These are phyloP conservation scores for Callocephalon fimbriatum DNA, from an alignment of 2,113 vertebrate genomes.

Conservation along the genomic window DNA sequence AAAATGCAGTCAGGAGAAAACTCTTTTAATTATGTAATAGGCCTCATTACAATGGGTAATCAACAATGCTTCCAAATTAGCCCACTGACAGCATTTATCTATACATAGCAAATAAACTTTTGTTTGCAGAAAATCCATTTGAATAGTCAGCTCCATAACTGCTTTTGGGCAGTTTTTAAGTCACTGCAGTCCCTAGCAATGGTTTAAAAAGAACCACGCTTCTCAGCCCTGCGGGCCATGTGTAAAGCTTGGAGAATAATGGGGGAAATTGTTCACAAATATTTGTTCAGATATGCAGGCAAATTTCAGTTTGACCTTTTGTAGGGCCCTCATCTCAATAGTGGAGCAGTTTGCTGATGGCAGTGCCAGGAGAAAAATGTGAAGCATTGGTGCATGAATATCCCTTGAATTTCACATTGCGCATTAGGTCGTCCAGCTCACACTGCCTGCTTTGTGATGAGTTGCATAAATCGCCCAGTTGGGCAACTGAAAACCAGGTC, in stretches of 20 bases:
- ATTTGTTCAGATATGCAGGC: slow-evolving; percentile 43
- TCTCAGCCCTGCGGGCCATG: not conserved
- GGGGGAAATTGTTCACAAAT: slow-evolving; percentile 28
- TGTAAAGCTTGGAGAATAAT: not conserved
- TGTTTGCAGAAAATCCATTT: slow-evolving; percentile 66
- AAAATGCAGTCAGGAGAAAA: slow-evolving; percentile 75
- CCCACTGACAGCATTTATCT: slow-evolving; percentile 70
- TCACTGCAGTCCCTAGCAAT: not conserved
- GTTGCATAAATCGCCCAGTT: not conserved
- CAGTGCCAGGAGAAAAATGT: not conserved
- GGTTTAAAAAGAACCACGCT: not conserved
- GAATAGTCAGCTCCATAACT: slow-evolving; percentile 57
- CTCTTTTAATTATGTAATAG: slow-evolving; percentile 83
- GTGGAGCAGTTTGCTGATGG: not conserved
- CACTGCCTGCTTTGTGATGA: slow-evolving; percentile 6
- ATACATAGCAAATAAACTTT: slow-evolving; percentile 72
- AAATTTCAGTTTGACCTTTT: slow-evolving; percentile 20
- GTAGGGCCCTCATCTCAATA: slow-evolving; percentile 21
- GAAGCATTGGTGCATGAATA: not conserved
- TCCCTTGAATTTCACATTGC: not conserved
- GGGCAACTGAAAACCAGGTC: not conserved
- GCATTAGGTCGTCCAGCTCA: not conserved
- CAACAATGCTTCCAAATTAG: slow-evolving; percentile 77
- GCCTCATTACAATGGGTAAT: slow-evolving; percentile 80
- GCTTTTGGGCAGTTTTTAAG: not conserved